phyloP scores from a whole-genome alignment of 2,113 vertebrate genomes.

The Poeciliopsis retropinna region DNA sequence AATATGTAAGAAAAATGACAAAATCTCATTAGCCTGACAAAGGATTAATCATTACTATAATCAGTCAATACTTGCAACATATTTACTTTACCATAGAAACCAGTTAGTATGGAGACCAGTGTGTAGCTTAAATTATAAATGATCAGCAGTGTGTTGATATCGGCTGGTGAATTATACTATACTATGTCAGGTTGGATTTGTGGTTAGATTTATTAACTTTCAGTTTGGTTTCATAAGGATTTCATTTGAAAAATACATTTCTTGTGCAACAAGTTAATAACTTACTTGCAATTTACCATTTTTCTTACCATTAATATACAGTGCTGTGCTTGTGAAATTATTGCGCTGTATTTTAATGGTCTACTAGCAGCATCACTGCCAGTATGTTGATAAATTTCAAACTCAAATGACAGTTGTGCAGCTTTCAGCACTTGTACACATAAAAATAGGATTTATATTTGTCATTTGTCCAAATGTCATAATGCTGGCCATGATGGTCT shows the following conservation, averaged over 20 bases:
- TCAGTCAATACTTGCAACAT: too few relatives aligned
- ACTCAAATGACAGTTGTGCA: background rate
- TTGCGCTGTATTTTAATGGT: background rate
- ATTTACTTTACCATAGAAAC: too few relatives aligned
- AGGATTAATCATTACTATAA: too few relatives aligned
- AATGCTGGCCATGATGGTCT: too few relatives aligned
- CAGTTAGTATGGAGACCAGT: too few relatives aligned
- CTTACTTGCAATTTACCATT: too few relatives aligned
- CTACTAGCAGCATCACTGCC: too few relatives aligned
- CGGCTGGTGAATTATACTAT: too few relatives aligned
- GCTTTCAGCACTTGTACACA: background rate
- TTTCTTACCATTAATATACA: too few relatives aligned
- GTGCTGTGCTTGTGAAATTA: background rate
- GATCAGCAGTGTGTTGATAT: background rate
- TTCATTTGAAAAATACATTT: background rate
- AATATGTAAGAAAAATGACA: too few relatives aligned
- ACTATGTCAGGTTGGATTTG: background rate
- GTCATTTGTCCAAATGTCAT: background rate
- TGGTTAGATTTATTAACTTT: background rate
- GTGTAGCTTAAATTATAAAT: background rate
- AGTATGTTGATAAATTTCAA: too few relatives aligned
- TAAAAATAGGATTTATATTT: background rate
- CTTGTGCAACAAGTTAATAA: background rate
- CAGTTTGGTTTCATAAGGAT: background rate
- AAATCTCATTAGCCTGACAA: too few relatives aligned